Evolutionary conservation across 2,113 vertebrate species (phyloP), one percentile per base, ranked within the genome.

Genomic region (Calidris pygmaea): DNA sequence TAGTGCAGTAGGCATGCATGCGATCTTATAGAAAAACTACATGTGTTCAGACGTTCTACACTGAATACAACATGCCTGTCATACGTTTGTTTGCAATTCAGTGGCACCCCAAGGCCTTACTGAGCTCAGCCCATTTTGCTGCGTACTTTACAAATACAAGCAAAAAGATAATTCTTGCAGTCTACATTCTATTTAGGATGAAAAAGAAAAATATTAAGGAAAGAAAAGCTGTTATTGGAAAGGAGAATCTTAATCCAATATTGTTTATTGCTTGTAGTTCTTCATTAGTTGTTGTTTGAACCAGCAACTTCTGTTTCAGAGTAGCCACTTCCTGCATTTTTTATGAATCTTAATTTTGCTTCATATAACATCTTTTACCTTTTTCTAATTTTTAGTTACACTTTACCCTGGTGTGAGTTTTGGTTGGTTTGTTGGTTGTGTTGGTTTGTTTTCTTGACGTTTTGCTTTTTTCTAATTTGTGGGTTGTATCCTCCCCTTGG

Each of bases 1-100:
- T 1, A 0, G 27, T 3, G 41, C 47, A 1, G 1, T 4, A 41
- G 41, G 5, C 41, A 3, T 3, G 3, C 4, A 0, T 13, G 48
- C 30, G 23, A 23, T 6, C 67, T 47, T 6, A 0, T 32, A 24
- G 66, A 12, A 84, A 7, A 39, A 2, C 0, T 30, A 4, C 56
- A 4, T 0, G 3, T 6, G 45, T 3, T 0, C 21, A 32, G 53
- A 10, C 20, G 45, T 2, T 75, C 9, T 26, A 1, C 39, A 2
- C 30, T 3, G 30, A 29, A 0, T 11, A 8, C 50, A 8, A 0
- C 19, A 0, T 22, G 15, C 26, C 27, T 23, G 2, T 3, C 29
- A 2, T 6, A 2, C 2, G 27, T 11, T 15, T 6, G 16, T 17
- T 50, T 43, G 68, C 30, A 4, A 3, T 12, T 19, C 63, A 6